Conservation (phyloP, 2,888 invertebrate genomes). For the Dyspetes luteomarginatus region DNA sequence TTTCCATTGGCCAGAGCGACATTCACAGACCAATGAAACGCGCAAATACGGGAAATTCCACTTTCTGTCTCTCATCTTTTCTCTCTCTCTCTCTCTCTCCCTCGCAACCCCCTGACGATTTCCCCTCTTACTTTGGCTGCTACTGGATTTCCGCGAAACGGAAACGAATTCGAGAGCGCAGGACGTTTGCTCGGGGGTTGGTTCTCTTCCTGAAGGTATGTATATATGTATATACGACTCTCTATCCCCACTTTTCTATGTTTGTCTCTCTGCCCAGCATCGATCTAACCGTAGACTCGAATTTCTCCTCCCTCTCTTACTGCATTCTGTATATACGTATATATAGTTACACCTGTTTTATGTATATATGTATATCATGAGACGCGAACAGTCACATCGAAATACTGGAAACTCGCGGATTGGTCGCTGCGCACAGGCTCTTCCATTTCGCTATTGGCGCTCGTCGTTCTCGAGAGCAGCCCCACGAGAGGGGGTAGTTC, state of each 20-base stretch:
- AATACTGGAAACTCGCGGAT: constrained; percentile 79
- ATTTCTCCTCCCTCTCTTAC: constrained; percentile 41
- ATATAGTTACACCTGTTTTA: constrained; percentile 46
- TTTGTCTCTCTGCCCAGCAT: constrained; percentile 54
- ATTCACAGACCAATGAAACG: constrained; percentile 82
- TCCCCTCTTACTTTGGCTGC: constrained; percentile 32
- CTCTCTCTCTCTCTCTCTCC: constrained; percentile 50
- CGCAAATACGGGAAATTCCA: constrained; percentile 78
- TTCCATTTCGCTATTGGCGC: constrained; percentile 71
- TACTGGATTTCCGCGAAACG: constrained; percentile 63
- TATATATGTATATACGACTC: not conserved
- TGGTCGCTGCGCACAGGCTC: constrained; percentile 70
- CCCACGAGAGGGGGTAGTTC: constrained; percentile 29
- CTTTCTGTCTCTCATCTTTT: constrained; percentile 56
- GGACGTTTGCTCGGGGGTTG: constrained; percentile 66
- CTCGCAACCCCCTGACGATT: constrained; percentile 40
- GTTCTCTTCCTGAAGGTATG: constrained; percentile 55
- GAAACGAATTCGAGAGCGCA: constrained; percentile 69
- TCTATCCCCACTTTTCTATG: constrained; percentile 42
- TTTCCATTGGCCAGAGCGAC: constrained; percentile 82
- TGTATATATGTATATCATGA: not conserved
- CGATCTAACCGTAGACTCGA: constrained; percentile 43
- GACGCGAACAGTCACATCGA: constrained; percentile 74
- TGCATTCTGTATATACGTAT: not conserved
- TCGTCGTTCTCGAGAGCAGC: constrained; percentile 46